phyloP scores from a whole-genome alignment of 35 echinoderm and acorn worm genomes.

The Ophioderma brevispina region DNA sequence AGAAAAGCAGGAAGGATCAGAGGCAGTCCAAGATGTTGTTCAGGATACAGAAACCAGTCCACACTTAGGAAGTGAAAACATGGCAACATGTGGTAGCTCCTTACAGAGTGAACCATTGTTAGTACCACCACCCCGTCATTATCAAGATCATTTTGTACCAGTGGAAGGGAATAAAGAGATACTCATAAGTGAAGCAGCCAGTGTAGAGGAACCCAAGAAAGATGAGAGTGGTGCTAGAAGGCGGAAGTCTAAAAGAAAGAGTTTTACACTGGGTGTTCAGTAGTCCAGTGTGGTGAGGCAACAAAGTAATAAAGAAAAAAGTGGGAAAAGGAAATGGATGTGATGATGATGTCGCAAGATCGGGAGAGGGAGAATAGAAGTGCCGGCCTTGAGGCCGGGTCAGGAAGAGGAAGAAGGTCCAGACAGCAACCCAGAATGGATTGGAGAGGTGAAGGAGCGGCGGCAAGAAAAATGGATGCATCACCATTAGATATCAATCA shows the following conservation, averaged over 20 bases:
- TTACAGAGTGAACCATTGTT: constrained; percentile 29
- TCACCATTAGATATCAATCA: too few species aligned
- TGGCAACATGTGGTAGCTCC: neutral
- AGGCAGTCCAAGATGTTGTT: neutral
- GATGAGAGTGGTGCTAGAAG: neutral
- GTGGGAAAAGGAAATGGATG: constrained; percentile 1
- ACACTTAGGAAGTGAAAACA: neutral
- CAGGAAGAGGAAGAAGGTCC: neutral
- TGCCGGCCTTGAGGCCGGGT: neutral
- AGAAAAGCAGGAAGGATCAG: neutral
- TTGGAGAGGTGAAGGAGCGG: too few species aligned
- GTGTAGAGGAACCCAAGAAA: neutral
- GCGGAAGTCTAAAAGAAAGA: neutral
- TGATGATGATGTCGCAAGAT: too few species aligned
- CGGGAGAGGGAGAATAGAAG: too few species aligned
- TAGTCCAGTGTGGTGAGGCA: neutral
- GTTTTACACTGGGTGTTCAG: neutral
- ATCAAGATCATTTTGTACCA: neutral
- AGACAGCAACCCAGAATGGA: too few species aligned
- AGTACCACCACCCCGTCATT: constrained; percentile 17
- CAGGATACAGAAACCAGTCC: neutral
- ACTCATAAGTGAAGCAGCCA: neutral
- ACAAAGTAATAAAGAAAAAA: neutral
- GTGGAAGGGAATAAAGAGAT: neutral
- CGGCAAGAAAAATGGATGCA: too few species aligned